A percentile compares a stretch with the other conserved stretches of the same genome.
These are phyloP conservation scores for Amblyopsis hoosieri DNA, from an alignment of 2,797 vertebrate genomes.

Conservation along the genomic window DNA sequence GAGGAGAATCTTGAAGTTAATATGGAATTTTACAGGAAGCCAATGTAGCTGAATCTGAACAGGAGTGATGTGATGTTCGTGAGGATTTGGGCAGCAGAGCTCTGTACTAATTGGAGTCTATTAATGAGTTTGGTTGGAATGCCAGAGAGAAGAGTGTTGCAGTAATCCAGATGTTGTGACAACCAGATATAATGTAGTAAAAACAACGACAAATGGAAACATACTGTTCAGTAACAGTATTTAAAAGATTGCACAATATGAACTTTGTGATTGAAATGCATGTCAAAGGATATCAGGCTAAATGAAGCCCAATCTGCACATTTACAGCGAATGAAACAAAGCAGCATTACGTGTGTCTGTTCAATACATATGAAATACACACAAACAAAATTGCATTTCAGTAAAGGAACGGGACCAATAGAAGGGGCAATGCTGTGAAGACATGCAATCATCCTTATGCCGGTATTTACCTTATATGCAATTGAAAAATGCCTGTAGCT, in stretches of 20 bases:
- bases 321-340: constrained; percentile 16
- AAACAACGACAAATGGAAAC: neutral
- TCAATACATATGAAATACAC: constrained; percentile 5
- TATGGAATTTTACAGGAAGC: too few species aligned
- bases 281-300: constrained; percentile 20
- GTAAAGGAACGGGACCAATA: constrained; percentile 21
- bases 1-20: too few species aligned
- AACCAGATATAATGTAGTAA: constrained; percentile 1
- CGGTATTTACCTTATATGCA: too few species aligned
- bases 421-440: constrained; percentile 42
- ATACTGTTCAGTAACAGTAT: neutral
- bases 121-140: too few species aligned
- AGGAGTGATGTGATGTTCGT: too few species aligned
- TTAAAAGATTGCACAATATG: constrained; percentile 34
- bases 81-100: too few species aligned
- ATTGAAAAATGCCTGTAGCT: constrained; percentile 2
- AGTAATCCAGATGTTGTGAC: neutral
- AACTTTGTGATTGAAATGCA: constrained; percentile 52
- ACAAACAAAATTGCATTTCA: neutral
- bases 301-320: constrained; percentile 36
- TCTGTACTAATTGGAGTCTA: too few species aligned
- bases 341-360: constrained; percentile 14
- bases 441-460: constrained; percentile 14
- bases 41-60: too few species aligned
- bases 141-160: too few species aligned